Conservation (phyloP, 2,113 vertebrate species). For the Perca flavescens region DNA sequence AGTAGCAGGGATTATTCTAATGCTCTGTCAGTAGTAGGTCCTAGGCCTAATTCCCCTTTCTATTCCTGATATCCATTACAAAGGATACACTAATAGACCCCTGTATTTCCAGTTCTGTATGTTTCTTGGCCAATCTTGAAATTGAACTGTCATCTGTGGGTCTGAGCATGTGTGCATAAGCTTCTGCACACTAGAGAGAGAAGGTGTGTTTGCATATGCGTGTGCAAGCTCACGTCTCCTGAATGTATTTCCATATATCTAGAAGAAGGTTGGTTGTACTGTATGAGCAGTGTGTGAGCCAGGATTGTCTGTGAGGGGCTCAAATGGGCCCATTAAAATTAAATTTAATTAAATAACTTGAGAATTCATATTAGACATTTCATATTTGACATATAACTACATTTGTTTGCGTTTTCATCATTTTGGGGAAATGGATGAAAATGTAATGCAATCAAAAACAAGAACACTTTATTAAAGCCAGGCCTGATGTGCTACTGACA, state of each 20-base stretch:
- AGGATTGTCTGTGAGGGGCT: neutral
- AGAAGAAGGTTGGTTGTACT: neutral
- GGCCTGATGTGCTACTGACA: neutral
- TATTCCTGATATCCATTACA: conserved; percentile 73
- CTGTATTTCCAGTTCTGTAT: conserved; percentile 45
- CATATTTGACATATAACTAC: neutral
- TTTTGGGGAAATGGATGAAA: neutral
- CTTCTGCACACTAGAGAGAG: neutral
- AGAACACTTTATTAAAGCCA: neutral
- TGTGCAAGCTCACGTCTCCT: neutral
- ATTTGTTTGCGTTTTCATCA: neutral
- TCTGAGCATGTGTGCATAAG: conserved; percentile 10
- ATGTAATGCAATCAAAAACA: neutral
- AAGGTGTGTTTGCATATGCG: neutral
- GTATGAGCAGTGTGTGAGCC: neutral
- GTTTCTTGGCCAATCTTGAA: conserved; percentile 45
- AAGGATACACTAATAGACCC: conserved; percentile 65
- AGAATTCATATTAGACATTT: neutral
- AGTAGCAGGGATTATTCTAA: conserved; percentile 82
- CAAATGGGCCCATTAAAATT: neutral
- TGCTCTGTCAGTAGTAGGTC: conserved; percentile 72
- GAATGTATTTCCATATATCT: neutral
- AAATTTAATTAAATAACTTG: too few species aligned
- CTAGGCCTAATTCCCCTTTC: conserved; percentile 69
- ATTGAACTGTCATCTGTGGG: conserved; percentile 51